Conservation (phyloP, 2,797 vertebrate species). For the Amphiprion clarkii region DNA sequence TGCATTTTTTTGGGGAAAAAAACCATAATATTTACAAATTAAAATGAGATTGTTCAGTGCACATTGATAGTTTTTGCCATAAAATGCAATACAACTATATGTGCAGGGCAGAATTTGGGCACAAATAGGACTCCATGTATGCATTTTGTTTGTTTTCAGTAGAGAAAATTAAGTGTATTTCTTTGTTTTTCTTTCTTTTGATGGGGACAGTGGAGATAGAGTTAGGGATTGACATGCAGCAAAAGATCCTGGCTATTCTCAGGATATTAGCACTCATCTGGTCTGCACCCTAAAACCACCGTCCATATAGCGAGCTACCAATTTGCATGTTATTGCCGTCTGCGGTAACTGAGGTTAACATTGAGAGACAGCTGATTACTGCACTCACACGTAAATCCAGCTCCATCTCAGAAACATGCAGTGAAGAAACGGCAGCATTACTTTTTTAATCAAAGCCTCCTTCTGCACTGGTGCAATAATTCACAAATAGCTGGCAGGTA, state of each 20-base stretch:
- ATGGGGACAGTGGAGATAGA: no score
- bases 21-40: no score
- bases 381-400: constrained; percentile 5
- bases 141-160: fast-evolving
- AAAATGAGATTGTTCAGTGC: no score
- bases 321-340: background rate
- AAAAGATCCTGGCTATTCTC: no score
- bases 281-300: no score
- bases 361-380: background rate
- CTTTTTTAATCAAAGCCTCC: constrained; percentile 21
- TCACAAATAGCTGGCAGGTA: constrained; percentile 30
- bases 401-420: background rate
- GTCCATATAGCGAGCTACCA: background rate
- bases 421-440: background rate
- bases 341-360: background rate
- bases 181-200: no score
- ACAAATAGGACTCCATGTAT: background rate
- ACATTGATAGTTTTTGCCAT: no score
- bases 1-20: no score
- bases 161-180: no score
- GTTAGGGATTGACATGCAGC: no score
- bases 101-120: background rate
- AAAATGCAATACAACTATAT: no score
- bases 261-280: no score
- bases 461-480: constrained; percentile 10